These are phyloP conservation scores for Griposia aprilina DNA, from an alignment of 2,888 invertebrate genomes.

Conservation along the genomic window DNA sequence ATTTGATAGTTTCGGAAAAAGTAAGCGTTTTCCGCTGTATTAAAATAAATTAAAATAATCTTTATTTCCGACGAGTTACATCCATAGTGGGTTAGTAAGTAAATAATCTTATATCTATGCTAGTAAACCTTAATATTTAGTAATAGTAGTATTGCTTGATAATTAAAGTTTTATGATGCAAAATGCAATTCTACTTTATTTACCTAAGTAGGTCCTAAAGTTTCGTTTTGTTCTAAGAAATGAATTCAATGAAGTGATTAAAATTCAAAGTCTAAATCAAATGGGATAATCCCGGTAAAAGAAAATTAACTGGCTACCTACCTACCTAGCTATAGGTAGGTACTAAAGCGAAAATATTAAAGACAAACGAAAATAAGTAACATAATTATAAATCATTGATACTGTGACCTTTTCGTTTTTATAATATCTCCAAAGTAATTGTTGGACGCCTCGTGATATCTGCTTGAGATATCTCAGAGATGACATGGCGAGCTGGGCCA, in stretches of 20 bases:
- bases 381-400: not conserved
- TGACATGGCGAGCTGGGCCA: slow-evolving; percentile 22
- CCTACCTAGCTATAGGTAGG: not conserved
- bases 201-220: not conserved
- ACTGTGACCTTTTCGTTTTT: not conserved
- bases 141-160: too few relatives aligned
- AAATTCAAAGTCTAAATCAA: not conserved
- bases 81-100: too few relatives aligned
- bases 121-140: too few relatives aligned
- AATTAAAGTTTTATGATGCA: not conserved
- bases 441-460: slow-evolving; percentile 16
- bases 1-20: not conserved
- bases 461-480: slow-evolving; percentile 31
- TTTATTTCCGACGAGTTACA: too few relatives aligned
- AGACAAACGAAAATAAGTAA: not conserved
- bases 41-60: too few relatives aligned
- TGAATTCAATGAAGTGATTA: not conserved
- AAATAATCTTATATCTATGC: too few relatives aligned
- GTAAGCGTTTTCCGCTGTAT: not conserved
- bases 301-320: not conserved
- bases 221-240: not conserved
- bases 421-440: slow-evolving; percentile 25
- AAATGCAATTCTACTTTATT: not conserved
- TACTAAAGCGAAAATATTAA: not conserved
- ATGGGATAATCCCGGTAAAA: not conserved